Base-by-base conservation (phyloP, 1,140 invertebrate genomes). In the Camponotus vicinus region DNA sequence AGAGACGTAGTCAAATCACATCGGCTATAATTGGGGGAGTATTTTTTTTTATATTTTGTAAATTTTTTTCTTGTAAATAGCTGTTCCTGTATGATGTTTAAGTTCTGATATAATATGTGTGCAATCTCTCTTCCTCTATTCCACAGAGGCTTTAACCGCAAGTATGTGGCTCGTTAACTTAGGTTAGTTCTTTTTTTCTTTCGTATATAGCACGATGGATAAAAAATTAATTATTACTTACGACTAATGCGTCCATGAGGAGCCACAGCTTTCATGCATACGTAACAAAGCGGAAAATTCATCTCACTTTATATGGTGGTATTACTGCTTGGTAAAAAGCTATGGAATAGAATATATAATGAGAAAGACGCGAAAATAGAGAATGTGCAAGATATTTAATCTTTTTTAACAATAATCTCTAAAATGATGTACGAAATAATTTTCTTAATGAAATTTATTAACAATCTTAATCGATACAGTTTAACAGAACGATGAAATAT, bases 261-360 rank as follows among this genome's bases (percentile, higher is more conserved):
- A 67, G 37, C 78, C 66, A 79, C n/a, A 32, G 45, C 27, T 88
- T 89, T 88, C 85, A 73, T 78, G 83, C 75, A 70, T 80, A 88
- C 37, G 49, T 86, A 89, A 89, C 84, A 88, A 89, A 86, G 83
- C 75, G 67, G 84, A 78, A 88, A 88, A 89, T 82, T 86, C 67
- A 75, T 77, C 75, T 89, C 86, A 61, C 77, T 75, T 83, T 63
- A 83, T 75, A 82, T 61, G 49, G 15, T 18, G 13, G 15, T 52
- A 52, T 52, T 52, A 52, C 49, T 18, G 84, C 57, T 73, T 70
- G 18, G 57, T 63, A 40, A 15, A 45, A 21, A 52, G 42, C 40
- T 59, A 45, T 75, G 45, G 18, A 70, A n/a, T 37, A 42, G 64
- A 80, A 70, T 55, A 15, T 55, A 45, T 40, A 64, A 63, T 79